Evolutionary conservation across 2,113 vertebrate species (phyloP).

Genomic region (Pardalotus punctatus): DNA sequence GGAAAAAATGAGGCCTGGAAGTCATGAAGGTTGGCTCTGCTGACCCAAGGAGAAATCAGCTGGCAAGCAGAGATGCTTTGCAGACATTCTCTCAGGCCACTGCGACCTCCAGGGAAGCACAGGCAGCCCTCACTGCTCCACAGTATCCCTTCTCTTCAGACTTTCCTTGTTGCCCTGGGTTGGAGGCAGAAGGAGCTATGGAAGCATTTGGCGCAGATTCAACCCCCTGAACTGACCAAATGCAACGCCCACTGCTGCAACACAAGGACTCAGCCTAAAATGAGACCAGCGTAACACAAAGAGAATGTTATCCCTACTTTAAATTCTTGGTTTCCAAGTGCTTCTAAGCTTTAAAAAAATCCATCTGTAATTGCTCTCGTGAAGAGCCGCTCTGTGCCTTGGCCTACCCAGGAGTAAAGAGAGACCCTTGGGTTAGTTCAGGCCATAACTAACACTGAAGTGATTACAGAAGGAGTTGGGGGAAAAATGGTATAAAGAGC

Average conservation of each 20-base stretch:
- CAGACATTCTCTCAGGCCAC: neutral
- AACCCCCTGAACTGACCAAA: neutral
- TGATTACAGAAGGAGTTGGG: neutral
- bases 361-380: neutral
- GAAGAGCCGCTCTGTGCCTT: neutral
- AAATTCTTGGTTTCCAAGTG: neutral
- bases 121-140: neutral
- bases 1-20: neutral
- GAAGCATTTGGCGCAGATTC: neutral
- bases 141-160: neutral
- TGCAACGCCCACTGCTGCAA: fast-evolving
- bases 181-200: neutral
- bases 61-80: neutral
- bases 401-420: neutral
- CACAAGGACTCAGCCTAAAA: neutral
- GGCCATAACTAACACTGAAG: neutral
- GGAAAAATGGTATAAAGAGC: neutral
- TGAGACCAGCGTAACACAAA: neutral
- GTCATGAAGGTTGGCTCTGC: neutral
- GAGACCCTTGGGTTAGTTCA: neutral
- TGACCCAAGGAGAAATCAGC: neutral
- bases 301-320: neutral
- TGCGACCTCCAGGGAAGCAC: neutral
- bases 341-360: neutral
- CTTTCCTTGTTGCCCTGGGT: fast-evolving